Percentiles rank a stretch among this genome's conserved stretches.
These are phyloP conservation scores for Acanthosepion esculentum DNA, from an alignment of 2,888 invertebrate genomes.

Conservation along the genomic window DNA sequence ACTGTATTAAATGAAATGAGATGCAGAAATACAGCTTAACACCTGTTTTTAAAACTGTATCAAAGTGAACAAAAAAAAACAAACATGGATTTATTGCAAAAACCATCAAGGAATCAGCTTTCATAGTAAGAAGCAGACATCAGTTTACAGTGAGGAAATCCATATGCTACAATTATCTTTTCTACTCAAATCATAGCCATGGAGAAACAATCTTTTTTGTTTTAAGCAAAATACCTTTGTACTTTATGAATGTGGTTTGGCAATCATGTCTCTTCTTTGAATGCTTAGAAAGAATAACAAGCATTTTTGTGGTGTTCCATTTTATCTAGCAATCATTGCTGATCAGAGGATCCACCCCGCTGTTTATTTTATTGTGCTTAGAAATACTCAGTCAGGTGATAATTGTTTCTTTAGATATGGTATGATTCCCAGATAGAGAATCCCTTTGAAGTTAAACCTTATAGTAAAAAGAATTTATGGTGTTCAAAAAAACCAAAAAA, in stretches of 20 bases:
- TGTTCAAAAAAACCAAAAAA: not conserved
- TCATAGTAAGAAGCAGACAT: not conserved
- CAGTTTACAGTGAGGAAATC: not conserved
- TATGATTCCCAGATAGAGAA: not conserved
- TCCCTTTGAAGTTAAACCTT: not conserved
- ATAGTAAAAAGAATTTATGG: not conserved
- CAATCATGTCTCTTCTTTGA: not conserved
- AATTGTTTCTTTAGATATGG: slow-evolving; percentile 4
- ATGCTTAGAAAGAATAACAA: not conserved
- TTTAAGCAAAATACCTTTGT: not conserved
- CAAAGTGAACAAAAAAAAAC: not conserved
- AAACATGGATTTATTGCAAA: not conserved
- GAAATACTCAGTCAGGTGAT: not conserved
- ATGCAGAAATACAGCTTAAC: not conserved
- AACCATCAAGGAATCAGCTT: not conserved
- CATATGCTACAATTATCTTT: not conserved
- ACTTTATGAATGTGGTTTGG: slow-evolving; percentile 11
- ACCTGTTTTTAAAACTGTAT: not conserved
- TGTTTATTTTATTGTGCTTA: not conserved
- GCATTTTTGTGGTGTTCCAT: not conserved
- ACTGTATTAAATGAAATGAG: not conserved
- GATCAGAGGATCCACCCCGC: not conserved
- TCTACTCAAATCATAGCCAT: not conserved
- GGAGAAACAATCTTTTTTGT: not conserved
- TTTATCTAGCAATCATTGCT: not conserved